Conservation (phyloP, 2,113 vertebrate species). For the Ochotona princeps region DNA sequence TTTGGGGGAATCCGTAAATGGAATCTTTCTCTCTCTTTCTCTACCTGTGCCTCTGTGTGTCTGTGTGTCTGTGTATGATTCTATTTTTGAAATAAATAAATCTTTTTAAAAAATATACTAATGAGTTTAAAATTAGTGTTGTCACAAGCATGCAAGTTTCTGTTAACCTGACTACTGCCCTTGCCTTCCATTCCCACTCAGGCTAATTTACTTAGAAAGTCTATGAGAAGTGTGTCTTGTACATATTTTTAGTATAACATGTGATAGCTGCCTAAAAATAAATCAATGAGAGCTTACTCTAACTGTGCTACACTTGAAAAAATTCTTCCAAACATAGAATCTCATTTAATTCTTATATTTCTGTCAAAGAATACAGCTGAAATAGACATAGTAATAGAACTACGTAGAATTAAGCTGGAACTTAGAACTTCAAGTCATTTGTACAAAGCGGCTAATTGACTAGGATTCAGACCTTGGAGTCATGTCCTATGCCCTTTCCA, state of each 20-base stretch:
- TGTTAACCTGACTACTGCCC: not conserved
- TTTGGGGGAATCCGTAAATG: no score
- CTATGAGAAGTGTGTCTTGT: not conserved
- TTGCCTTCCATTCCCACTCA: not conserved
- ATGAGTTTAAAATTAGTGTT: not conserved
- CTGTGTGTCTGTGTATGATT: no score
- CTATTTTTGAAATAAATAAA: no score
- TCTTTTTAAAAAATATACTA: not conserved
- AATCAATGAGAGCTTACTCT: constrained; percentile 14
- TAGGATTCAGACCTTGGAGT: not conserved
- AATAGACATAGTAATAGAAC: not conserved
- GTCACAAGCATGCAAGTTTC: not conserved
- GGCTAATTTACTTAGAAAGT: not conserved
- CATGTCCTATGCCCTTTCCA: not conserved
- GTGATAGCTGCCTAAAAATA: not conserved
- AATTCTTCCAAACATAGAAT: constrained; percentile 32
- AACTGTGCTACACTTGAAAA: not conserved
- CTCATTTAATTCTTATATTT: not conserved
- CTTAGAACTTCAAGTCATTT: not conserved
- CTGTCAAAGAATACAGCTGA: not conserved
- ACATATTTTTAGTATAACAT: not conserved
- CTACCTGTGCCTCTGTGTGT: no score
- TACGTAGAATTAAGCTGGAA: not conserved
- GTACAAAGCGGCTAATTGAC: no score
- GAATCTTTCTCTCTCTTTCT: no score